Conservation (phyloP, 2,113 vertebrate species). For the Lucifuga dentata region DNA sequence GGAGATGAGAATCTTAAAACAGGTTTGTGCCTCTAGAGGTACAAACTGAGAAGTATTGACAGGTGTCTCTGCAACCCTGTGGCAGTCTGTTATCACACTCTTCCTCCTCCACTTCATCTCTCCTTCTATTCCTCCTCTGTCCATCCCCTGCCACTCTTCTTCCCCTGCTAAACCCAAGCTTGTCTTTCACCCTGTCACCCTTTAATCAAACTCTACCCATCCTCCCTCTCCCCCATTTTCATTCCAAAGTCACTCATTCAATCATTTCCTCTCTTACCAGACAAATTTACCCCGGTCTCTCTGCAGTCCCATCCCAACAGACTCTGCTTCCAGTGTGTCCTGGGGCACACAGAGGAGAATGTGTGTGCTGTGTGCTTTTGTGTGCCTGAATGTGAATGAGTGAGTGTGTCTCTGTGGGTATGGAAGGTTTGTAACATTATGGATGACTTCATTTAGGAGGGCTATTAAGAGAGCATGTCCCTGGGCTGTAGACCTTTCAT, state of each 20-base stretch:
- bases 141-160: slow-evolving; percentile 8
- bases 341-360: slow-evolving; percentile 48
- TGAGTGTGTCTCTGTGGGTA: slow-evolving; percentile 36
- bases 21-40: background rate
- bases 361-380: slow-evolving; percentile 1
- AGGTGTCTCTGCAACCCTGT: background rate
- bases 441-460: slow-evolving; percentile 76
- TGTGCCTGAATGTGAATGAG: slow-evolving; percentile 2
- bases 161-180: slow-evolving; percentile 11
- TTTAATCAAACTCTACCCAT: slow-evolving; percentile 67
- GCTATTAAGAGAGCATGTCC: slow-evolving; percentile 76
- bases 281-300: slow-evolving; percentile 58
- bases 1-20: slow-evolving; percentile 28
- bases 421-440: slow-evolving; percentile 62
- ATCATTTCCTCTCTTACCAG: slow-evolving; percentile 57
- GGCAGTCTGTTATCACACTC: slow-evolving; percentile 4
- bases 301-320: slow-evolving; percentile 29
- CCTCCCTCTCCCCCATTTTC: slow-evolving; percentile 33
- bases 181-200: slow-evolving; percentile 21
- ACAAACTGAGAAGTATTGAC: background rate
- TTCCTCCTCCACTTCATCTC: background rate
- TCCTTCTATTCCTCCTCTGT: background rate
- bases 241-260: slow-evolving; percentile 62
- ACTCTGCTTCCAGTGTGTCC: slow-evolving; percentile 54
- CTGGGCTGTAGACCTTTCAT: slow-evolving; percentile 67